Base-by-base conservation (phyloP, 2,113 vertebrate genomes). In the Piliocolobus tephrosceles region DNA sequence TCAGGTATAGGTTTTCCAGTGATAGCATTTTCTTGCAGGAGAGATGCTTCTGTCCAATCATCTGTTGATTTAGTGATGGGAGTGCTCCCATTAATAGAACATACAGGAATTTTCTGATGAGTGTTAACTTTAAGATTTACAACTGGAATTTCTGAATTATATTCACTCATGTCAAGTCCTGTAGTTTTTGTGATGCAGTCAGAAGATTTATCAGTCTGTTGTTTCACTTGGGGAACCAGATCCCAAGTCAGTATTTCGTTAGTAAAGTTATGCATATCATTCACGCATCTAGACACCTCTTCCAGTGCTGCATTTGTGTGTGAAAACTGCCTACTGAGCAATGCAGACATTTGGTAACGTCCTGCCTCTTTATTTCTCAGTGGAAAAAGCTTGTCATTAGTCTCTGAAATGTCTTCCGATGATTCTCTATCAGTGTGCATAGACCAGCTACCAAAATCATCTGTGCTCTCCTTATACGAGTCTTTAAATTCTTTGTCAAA, bases 401-500 rank as follows among this genome's bases (percentile, higher is more conserved):
- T 96, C 87, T 82, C 98, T 83, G 94, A 97, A 89, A 94, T 83
- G 79, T 98, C 98, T 93, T 35, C 95, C 85, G 96, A 95, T 81
- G 97, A 98, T 80, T 95, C 98, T 87, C 32, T 94, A 64, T 95
- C 98, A 89, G n/a, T 43, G 96, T 95, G 96, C 81, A 57, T 7
- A 47, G 95, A 98, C 99, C 96, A 99, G 97, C 89, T 98, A 98
- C 97, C 91, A 97, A 99, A 98, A 98, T 98, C 99, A 98, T 98
- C 82, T 97, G 98, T 61, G 97, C 55, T 95, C 80, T 95, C 94
- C 35, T 94, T 92, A 38, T 97, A 98, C 0, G 98, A 98, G 58
- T 99, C 99, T 97, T 99, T 99, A 98, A 99, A 99, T 90, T 99
- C 99, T 91, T 93, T 98, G 76, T 98, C 98, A 97, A 99, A 98